A percentile compares a stretch with the other conserved stretches of the same genome.
Evolutionary conservation across 2,113 vertebrate genomes (phyloP).

Genomic region (Labeo rohita): DNA sequence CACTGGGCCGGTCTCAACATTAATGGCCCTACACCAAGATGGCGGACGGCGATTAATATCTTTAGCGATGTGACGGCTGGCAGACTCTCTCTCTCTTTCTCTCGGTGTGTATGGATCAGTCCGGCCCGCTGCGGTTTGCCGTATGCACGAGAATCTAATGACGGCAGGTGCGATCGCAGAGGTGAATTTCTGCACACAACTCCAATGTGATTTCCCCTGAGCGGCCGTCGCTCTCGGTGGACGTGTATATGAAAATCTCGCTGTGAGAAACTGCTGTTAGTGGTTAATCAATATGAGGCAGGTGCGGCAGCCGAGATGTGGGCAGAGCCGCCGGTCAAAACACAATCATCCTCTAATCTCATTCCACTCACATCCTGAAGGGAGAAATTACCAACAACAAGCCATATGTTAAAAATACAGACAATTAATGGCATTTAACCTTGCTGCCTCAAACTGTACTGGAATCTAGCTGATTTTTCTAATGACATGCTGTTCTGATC

Average conservation of each 20-base stretch:
- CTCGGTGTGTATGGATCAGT: neutral
- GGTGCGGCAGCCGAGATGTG: neutral
- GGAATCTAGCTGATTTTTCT: neutral
- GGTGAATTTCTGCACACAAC: constrained; percentile 28
- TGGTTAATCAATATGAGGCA: constrained; percentile 35
- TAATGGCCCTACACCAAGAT: constrained; percentile 1
- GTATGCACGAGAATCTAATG: constrained; percentile 16
- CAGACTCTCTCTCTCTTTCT: neutral
- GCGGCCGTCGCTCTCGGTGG: constrained; percentile 60
- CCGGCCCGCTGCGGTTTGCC: neutral
- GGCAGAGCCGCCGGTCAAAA: constrained; percentile 15
- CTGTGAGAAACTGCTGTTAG: neutral
- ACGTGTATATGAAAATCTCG: constrained; percentile 7
- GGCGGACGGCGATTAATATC: neutral
- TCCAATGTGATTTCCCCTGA: constrained; percentile 58
- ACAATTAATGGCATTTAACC: constrained; percentile 25
- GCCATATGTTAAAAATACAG: constrained; percentile 5
- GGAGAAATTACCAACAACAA: constrained; percentile 5
- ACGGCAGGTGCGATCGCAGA: constrained; percentile 8
- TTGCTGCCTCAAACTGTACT: neutral
- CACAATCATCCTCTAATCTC: constrained; percentile 22
- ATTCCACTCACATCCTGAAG: constrained; percentile 10
- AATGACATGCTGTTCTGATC: neutral
- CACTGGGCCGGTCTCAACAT: neutral
- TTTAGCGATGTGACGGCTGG: neutral